Conservation (phyloP, 2,113 vertebrate species). For the Platichthys stellatus region DNA sequence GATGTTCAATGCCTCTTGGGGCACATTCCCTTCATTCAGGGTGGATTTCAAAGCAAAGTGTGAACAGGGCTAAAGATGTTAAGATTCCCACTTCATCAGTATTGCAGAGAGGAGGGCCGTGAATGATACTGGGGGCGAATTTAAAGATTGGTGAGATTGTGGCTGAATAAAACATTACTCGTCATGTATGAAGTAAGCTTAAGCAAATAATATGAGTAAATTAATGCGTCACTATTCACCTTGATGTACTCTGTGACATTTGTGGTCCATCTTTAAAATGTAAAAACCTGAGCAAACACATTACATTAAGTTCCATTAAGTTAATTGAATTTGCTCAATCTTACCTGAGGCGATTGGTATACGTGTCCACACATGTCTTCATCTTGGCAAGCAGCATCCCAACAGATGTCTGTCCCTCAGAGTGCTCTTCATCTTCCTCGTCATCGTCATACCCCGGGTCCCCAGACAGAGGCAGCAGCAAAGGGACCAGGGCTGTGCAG, state of each 20-base stretch:
- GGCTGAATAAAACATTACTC: neutral
- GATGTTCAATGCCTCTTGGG: neutral
- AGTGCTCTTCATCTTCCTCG: constrained; percentile 89
- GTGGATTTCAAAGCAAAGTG: constrained; percentile 4
- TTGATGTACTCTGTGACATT: neutral
- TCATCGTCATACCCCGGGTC: constrained; percentile 85
- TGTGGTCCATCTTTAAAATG: neutral
- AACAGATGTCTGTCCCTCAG: constrained; percentile 93
- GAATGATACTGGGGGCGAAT: neutral
- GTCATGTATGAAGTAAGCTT: neutral
- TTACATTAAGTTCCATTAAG: neutral
- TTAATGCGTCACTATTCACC: neutral
- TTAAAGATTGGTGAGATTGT: neutral
- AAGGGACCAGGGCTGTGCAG: constrained; percentile 90
- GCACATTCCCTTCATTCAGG: neutral
- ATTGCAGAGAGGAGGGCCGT: neutral
- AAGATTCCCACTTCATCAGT: neutral
- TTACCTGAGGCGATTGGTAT: constrained; percentile 96
- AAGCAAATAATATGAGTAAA: too few relatives aligned
- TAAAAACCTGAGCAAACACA: neutral
- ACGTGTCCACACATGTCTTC: constrained; percentile 99
- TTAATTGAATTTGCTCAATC: neutral
- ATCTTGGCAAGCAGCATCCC: constrained; percentile 97
- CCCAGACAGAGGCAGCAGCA: constrained; percentile 92
- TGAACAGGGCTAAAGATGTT: constrained; percentile 3